Evolutionary conservation across 2,113 vertebrate species (phyloP), one percentile per base, ranked within the genome.

Genomic region (Furnarius figulus): DNA sequence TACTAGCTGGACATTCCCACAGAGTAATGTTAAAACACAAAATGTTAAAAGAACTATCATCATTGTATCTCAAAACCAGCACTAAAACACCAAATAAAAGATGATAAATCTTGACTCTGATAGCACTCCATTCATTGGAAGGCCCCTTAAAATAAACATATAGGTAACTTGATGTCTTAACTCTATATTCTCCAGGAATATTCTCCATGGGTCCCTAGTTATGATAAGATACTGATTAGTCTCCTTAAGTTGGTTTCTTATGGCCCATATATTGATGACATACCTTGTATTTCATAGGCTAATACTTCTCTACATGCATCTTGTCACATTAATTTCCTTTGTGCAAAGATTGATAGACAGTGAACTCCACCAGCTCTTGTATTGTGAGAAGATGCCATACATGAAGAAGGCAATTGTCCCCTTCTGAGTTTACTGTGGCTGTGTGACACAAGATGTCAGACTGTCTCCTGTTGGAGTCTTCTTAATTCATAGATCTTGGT

Each of bases 371-470:
- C 46, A 46, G 31, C 46, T 74, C 56, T 66, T 17, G 2, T 10
- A 33, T 40, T 2, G 1, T 25, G 37, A n/a, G 25, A 91, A 50
- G 25, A 18, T 2, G 1, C 6, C 1, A 1, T 8, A 5, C 0
- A 0, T 17, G 49, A 73, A 40, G 62, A 12, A 12, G 18, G 28
- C 11, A 44, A 0, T 35, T 73, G 27, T 58, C 23, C 27, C 2
- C 10, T 61, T 87, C 27, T 39, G 30, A 30, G 33, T 35, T 73
- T 21, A 14, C 0, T 1, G 22, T 42, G 16, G 10, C n/a, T 91
- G 44, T 12, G 10, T 63, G 52, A 49, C 44, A 50, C 14, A 53
- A 20, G 22, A 15, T 49, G 19, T 21, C 35, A 40, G 24, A 12
- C 22, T 62, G 9, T 14, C 27, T 14, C 2, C 42, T 85, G 59